These are phyloP conservation scores for Alectura lathami DNA, from an alignment of 2,113 vertebrate species.

Conservation along the genomic window DNA sequence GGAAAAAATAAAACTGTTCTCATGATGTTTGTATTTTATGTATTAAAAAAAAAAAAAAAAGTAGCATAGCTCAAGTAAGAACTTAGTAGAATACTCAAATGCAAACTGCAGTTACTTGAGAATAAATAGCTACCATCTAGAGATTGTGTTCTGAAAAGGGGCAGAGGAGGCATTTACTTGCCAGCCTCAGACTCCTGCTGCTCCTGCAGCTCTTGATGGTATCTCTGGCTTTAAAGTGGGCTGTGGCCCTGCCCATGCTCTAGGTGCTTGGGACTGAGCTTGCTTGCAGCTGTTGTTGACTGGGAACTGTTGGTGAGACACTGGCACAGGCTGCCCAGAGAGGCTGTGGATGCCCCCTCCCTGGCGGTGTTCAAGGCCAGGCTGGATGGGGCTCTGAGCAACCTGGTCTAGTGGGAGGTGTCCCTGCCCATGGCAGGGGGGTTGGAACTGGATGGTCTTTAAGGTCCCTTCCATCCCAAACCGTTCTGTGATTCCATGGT, in stretches of 20 bases:
- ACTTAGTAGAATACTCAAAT: not conserved
- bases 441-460: too few relatives aligned
- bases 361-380: too few relatives aligned
- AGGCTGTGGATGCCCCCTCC: too few relatives aligned
- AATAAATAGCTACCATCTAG: not conserved
- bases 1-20: not conserved
- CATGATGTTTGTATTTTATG: not conserved
- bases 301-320: not conserved
- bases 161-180: slow-evolving; percentile 22
- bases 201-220: not conserved
- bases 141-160: not conserved
- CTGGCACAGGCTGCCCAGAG: too few relatives aligned
- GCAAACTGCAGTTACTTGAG: not conserved
- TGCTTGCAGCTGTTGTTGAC: not conserved
- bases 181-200: not conserved
- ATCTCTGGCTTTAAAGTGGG: not conserved
- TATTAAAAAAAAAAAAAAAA: not conserved
- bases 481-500: too few relatives aligned
- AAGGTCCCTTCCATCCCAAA: too few relatives aligned
- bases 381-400: too few relatives aligned
- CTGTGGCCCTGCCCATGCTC: not conserved
- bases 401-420: too few relatives aligned
- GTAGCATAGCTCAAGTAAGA: not conserved
- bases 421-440: too few relatives aligned
- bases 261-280: not conserved